These are phyloP conservation scores for Carcina quercana DNA, from an alignment of 2,888 invertebrate species.

Conservation along the genomic window DNA sequence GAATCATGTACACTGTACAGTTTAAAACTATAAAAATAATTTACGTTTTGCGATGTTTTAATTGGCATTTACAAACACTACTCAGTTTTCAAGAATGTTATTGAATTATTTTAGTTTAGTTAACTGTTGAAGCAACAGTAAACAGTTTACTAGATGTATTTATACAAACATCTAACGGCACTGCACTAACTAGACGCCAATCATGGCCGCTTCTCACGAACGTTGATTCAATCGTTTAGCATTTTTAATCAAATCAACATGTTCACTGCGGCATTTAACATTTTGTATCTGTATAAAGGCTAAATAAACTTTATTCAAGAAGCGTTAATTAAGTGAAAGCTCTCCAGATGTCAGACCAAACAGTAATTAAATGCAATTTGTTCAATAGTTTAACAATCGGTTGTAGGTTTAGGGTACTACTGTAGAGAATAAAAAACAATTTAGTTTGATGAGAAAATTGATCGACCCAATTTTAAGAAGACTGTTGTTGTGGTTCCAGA, in stretches of 20 bases:
- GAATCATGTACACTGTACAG: too few species aligned
- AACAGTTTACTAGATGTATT: constrained; percentile 22
- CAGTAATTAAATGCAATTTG: constrained; percentile 42
- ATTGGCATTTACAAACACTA: too few species aligned
- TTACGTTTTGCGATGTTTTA: too few species aligned
- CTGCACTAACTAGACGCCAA: constrained; percentile 24
- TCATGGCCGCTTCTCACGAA: constrained; percentile 40
- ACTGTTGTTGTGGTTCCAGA: constrained; percentile 46
- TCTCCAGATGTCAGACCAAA: constrained; percentile 31
- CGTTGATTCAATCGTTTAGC: constrained; percentile 42
- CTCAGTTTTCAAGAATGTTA: too few species aligned
- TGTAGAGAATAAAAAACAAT: constrained; percentile 31
- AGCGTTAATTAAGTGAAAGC: constrained; percentile 9
- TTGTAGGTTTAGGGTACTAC: constrained; percentile 39
- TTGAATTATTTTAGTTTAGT: too few species aligned
- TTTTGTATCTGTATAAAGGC: constrained; percentile 10
- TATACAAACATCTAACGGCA: constrained; percentile 23
- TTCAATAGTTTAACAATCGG: constrained; percentile 32
- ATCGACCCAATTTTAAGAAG: constrained; percentile 22
- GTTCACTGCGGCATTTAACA: constrained; percentile 29
- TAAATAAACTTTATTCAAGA: constrained; percentile 6
- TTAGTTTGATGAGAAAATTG: constrained; percentile 46
- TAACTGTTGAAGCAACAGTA: too few species aligned
- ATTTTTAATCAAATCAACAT: constrained; percentile 40
- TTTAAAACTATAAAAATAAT: too few species aligned